Conservation (phyloP, 2,113 vertebrate species). For the Ophthalmotilapia sp. region DNA sequence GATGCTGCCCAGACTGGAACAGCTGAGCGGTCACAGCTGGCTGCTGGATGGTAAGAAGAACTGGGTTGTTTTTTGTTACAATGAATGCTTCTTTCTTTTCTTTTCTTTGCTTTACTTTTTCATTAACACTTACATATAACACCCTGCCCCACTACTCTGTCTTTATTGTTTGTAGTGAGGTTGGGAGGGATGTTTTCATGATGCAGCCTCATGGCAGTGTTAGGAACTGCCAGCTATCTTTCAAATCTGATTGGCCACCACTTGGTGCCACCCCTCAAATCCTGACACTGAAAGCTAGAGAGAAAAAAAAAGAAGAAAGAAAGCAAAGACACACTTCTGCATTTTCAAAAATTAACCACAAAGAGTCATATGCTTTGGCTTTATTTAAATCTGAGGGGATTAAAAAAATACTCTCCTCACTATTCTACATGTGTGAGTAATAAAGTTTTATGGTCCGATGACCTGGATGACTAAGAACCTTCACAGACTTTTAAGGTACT, state of each 20-base stretch:
- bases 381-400: not conserved
- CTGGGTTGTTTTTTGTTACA: not conserved
- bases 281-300: not conserved
- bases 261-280: conserved; percentile 11
- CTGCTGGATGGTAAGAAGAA: conserved; percentile 82
- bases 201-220: not conserved
- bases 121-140: not conserved
- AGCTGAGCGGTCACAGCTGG: conserved; percentile 80
- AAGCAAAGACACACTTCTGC: not conserved
- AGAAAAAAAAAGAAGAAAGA: not conserved
- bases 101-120: not conserved
- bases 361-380: not conserved
- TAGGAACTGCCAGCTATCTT: not conserved
- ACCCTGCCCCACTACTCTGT: not conserved
- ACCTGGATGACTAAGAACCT: not conserved
- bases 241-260: conserved; percentile 37
- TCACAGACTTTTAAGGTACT: not conserved
- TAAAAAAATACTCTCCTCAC: not conserved
- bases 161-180: not conserved
- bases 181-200: not conserved
- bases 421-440: not conserved
- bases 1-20: conserved; percentile 82
- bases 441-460: not conserved
- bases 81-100: not conserved
- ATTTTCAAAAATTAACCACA: not conserved